Conservation (phyloP, 2,888 invertebrate species). For the Dynastes grantii region DNA sequence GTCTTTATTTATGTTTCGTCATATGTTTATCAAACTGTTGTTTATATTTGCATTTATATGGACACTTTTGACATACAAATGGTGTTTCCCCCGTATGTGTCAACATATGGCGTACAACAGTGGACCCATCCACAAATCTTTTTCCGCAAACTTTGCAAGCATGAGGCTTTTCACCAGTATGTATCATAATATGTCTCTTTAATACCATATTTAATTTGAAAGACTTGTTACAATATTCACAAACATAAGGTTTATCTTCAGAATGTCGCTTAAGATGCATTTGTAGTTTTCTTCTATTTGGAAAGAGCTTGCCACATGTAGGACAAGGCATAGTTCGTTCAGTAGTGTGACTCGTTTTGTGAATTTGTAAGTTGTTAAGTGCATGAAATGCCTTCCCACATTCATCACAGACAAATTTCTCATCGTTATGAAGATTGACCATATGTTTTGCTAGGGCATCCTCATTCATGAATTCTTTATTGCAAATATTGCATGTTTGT, state of each 20-base stretch:
- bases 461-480: not conserved
- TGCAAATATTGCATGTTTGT: not conserved
- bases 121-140: not conserved
- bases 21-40: constrained; percentile 9
- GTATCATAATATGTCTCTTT: not conserved
- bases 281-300: not conserved
- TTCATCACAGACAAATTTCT: constrained; percentile 2
- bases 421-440: not conserved
- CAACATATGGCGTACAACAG: not conserved
- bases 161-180: constrained; percentile 17
- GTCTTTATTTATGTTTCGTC: not conserved
- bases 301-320: constrained; percentile 4
- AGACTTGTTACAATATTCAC: constrained; percentile 6
- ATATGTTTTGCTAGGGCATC: not conserved
- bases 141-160: not conserved
- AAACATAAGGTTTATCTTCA: constrained; percentile 9
- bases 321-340: constrained; percentile 12
- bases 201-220: not conserved
- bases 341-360: not conserved
- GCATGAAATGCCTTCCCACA: not conserved
- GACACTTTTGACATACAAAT: not conserved
- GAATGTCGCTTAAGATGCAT: not conserved
- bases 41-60: not conserved
- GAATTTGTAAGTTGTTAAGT: not conserved
- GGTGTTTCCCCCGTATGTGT: constrained; percentile 1